Conservation (phyloP, 2,797 vertebrate genomes). For the Pseudotriccus pelzelni region DNA sequence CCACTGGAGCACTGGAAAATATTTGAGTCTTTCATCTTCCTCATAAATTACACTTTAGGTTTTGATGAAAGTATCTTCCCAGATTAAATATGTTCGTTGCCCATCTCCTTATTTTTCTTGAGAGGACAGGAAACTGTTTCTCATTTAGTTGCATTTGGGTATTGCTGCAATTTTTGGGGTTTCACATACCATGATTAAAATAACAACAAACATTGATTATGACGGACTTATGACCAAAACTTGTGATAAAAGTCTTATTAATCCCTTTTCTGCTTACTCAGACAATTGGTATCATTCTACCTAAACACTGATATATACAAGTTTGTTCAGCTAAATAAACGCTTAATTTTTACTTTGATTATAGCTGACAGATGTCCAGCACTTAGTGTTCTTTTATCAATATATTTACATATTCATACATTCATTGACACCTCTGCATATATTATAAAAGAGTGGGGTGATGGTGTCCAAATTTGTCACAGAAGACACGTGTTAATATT, state of each 20-base stretch:
- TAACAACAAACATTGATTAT: background rate
- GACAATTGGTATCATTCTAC: background rate
- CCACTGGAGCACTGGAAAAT: background rate
- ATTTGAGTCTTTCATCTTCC: background rate
- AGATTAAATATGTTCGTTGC: background rate
- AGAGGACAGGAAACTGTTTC: background rate
- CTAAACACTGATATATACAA: background rate
- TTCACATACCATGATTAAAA: background rate
- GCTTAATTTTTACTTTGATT: background rate
- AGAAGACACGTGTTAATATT: background rate
- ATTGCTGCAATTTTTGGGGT: background rate
- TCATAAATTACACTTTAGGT: background rate
- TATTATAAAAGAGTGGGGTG: background rate
- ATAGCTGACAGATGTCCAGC: background rate
- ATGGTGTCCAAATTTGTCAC: background rate
- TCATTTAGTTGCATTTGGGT: background rate
- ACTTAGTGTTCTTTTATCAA: background rate
- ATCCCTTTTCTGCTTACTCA: background rate
- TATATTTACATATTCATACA: background rate
- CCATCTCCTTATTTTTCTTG: background rate
- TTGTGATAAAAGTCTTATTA: background rate
- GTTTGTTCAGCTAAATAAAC: background rate
- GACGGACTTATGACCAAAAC: background rate
- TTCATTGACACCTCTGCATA: background rate
- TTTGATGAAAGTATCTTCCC: background rate